A percentile compares a stretch with the other conserved stretches of the same genome.
Conservation (phyloP, 2,797 vertebrate species). For the Parauchenoglanis ngamensis region DNA sequence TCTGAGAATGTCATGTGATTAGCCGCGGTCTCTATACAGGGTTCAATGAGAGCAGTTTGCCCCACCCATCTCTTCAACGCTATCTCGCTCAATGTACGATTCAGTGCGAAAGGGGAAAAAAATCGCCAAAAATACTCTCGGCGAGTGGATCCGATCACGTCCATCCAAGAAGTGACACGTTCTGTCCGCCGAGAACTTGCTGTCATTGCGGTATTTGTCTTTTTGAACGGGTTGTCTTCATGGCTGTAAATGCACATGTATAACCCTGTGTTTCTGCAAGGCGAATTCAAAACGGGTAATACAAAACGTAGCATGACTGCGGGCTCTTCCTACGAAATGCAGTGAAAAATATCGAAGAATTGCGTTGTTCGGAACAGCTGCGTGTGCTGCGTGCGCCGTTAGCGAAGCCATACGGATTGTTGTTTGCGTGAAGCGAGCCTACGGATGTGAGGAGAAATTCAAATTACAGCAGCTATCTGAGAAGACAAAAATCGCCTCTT, state of each 20-base stretch:
- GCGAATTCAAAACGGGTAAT: slow-evolving; percentile 63
- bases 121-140: slow-evolving; percentile 67
- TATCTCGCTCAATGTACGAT: slow-evolving; percentile 68
- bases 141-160: slow-evolving; percentile 53
- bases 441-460: slow-evolving; percentile 73
- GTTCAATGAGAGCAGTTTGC: slow-evolving; percentile 86
- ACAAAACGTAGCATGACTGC: slow-evolving; percentile 66
- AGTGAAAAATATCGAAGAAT: slow-evolving; percentile 64
- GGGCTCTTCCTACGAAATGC: slow-evolving; percentile 65
- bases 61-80: slow-evolving; percentile 84
- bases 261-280: slow-evolving; percentile 61
- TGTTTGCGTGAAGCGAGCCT: neutral
- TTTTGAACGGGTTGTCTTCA: slow-evolving; percentile 71
- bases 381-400: slow-evolving; percentile 2
- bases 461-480: slow-evolving; percentile 63
- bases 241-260: slow-evolving; percentile 75
- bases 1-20: slow-evolving; percentile 83
- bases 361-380: neutral
- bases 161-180: slow-evolving; percentile 56
- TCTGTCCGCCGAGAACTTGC: slow-evolving; percentile 58
- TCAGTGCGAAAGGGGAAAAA: slow-evolving; percentile 74
- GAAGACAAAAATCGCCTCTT: neutral
- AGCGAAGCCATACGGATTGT: slow-evolving; percentile 12
- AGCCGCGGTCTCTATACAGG: slow-evolving; percentile 79
- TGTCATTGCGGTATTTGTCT: slow-evolving; percentile 67